These are phyloP conservation scores for Aphodius granarius DNA, from an alignment of 2,888 invertebrate species.

Conservation along the genomic window DNA sequence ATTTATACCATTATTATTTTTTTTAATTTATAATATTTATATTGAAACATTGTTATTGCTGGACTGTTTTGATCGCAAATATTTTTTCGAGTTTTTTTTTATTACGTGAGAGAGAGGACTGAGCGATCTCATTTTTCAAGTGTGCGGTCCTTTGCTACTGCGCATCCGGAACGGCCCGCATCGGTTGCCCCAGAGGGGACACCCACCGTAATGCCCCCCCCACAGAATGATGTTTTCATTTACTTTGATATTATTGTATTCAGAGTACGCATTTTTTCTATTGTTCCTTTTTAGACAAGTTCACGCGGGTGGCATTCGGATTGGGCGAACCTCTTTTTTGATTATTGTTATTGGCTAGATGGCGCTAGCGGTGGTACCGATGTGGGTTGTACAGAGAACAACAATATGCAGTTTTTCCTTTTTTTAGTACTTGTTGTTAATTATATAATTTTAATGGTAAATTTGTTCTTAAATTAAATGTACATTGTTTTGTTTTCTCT, in stretches of 20 bases:
- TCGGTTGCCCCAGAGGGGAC: constrained; percentile 15
- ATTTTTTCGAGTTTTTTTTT: neutral
- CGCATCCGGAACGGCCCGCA: constrained; percentile 30
- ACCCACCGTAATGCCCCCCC: constrained; percentile 6
- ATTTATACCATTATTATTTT: constrained; percentile 28
- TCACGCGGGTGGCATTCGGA: constrained; percentile 16
- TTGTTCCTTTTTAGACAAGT: constrained; percentile 41
- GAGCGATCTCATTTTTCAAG: constrained; percentile 52
- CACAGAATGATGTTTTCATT: constrained; percentile 19
- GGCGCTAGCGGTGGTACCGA: neutral
- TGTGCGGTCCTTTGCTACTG: neutral
- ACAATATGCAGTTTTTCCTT: constrained; percentile 51
- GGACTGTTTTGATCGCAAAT: constrained; percentile 31
- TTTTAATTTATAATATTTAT: constrained; percentile 29
- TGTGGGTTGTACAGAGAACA: constrained; percentile 29
- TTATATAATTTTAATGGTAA: constrained; percentile 67
- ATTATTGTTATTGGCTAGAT: constrained; percentile 48
- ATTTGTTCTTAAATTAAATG: constrained; percentile 75
- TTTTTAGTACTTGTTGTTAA: constrained; percentile 66
- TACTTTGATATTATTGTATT: constrained; percentile 17
- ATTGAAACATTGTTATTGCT: constrained; percentile 29
- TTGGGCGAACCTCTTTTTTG: constrained; percentile 14
- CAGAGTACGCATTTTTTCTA: constrained; percentile 51
- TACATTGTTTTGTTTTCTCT: constrained; percentile 74
- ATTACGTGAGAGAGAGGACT: constrained; percentile 38